A percentile compares a stretch with the other conserved stretches of the same genome.
Evolutionary conservation across 2,113 vertebrate genomes (phyloP).

Genomic region (Podiceps cristatus): DNA sequence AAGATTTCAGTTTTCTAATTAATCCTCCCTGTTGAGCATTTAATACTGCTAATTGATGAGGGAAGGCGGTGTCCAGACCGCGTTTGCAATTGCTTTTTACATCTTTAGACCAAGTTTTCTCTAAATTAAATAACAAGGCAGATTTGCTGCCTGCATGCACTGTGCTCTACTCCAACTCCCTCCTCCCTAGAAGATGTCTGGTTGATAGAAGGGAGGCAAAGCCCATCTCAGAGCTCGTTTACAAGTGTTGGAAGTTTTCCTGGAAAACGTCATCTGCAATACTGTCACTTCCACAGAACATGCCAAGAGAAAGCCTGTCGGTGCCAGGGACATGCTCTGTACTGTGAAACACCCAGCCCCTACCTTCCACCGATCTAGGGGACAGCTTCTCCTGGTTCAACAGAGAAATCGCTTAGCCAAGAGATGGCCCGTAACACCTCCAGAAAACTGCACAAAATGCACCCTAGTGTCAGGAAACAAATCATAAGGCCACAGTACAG

Average conservation of each 20-base stretch:
- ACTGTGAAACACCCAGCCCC: neutral
- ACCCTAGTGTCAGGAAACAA: accelerated
- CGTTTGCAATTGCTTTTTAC: neutral
- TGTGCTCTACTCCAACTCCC: neutral
- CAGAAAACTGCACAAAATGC: neutral
- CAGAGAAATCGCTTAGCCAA: neutral
- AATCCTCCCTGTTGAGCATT: conserved; percentile 44
- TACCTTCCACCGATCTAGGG: neutral
- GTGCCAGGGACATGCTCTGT: conserved; percentile 17
- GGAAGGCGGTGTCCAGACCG: neutral
- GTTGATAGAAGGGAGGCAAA: neutral
- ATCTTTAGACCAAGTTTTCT: conserved; percentile 9
- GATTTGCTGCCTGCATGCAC: neutral
- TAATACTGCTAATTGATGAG: conserved; percentile 34
- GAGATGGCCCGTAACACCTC: accelerated
- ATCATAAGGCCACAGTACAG: neutral
- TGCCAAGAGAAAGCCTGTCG: conserved; percentile 40
- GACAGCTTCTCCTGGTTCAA: neutral
- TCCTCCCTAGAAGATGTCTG: neutral
- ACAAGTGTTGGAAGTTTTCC: conserved; percentile 43
- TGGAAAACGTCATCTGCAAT: neutral
- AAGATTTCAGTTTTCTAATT: conserved; percentile 45
- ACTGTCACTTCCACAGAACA: conserved; percentile 39
- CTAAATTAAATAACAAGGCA: neutral
- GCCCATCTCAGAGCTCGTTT: neutral